Conservation (phyloP, 2,797 vertebrate species). For the Hybognathus amarus region DNA sequence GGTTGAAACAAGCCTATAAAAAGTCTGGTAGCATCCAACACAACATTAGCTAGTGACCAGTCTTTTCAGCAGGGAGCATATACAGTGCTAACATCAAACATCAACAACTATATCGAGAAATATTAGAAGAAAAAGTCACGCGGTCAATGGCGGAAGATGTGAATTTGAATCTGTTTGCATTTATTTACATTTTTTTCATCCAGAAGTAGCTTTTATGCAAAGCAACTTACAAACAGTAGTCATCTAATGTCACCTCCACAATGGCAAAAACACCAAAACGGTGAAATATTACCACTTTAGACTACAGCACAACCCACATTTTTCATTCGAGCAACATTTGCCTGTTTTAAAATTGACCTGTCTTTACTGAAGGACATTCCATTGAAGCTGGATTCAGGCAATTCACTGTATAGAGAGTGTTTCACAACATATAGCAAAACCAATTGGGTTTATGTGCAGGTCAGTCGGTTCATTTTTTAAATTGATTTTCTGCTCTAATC, state of each 20-base stretch:
- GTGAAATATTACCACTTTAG: neutral
- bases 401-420: neutral
- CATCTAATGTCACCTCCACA: neutral
- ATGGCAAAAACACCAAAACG: neutral
- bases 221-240: neutral
- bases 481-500: conserved; percentile 18
- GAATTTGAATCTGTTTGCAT: neutral
- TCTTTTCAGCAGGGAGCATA: neutral
- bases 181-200: neutral
- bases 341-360: neutral
- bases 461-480: neutral
- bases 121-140: neutral
- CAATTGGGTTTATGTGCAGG: neutral
- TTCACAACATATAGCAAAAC: neutral
- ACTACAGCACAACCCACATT: neutral
- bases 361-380: neutral
- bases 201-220: neutral
- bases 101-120: neutral
- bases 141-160: neutral
- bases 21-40: neutral
- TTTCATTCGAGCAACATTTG: conserved; percentile 9
- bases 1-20: neutral
- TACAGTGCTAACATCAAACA: neutral
- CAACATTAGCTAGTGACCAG: neutral
- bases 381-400: neutral